Conservation (phyloP, 2,113 vertebrate genomes). For the Apus apus region DNA sequence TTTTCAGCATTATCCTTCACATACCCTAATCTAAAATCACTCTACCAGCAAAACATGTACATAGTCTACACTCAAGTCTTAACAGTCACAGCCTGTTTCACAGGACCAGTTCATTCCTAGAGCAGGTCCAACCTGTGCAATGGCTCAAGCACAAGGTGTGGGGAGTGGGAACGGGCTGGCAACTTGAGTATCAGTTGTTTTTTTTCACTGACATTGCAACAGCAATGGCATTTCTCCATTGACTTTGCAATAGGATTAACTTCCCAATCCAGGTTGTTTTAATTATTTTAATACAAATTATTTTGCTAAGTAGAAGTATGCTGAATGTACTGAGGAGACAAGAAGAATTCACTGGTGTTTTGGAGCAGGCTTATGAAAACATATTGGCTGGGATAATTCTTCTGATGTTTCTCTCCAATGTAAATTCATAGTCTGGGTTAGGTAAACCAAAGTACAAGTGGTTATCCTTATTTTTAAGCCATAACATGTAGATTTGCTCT, state of each 20-base stretch:
- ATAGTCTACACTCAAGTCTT: neutral
- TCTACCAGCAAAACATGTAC: neutral
- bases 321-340: neutral
- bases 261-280: neutral
- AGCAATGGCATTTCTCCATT: neutral
- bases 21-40: neutral
- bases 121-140: neutral
- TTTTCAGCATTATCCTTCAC: neutral
- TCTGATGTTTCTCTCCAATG: neutral
- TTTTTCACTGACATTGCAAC: neutral
- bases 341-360: neutral
- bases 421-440: neutral
- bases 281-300: neutral
- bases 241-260: neutral
- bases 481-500: neutral
- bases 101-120: neutral
- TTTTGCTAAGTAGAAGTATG: neutral
- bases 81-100: neutral
- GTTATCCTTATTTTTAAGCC: neutral
- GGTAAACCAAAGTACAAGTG: neutral
- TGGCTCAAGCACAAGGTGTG: neutral
- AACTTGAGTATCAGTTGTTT: neutral
- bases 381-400: neutral
- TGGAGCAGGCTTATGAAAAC: neutral
- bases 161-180: rapidly evolving